Evolutionary conservation across 2,113 vertebrate genomes (phyloP).

Genomic region (Holacanthus passer): DNA sequence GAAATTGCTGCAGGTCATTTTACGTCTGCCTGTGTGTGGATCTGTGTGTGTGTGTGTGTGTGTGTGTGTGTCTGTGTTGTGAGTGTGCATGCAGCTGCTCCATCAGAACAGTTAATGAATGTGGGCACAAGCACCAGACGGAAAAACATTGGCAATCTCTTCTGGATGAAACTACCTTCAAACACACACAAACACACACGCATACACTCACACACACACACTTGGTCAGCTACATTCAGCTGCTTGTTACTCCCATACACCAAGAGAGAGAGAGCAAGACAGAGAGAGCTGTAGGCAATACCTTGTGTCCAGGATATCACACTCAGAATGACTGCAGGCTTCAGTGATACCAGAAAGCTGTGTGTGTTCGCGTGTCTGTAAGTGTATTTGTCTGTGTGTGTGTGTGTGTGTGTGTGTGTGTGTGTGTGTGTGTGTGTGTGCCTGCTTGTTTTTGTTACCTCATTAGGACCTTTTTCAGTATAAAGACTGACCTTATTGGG

Average conservation of each 20-base stretch:
- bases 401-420: constrained; percentile 7
- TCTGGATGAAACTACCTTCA: constrained; percentile 27
- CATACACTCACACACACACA: constrained; percentile 6
- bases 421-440: constrained; percentile 28
- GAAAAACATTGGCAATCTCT: constrained; percentile 60
- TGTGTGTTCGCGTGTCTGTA: constrained; percentile 22
- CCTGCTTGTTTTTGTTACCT: too few species aligned
- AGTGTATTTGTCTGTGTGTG: constrained; percentile 41
- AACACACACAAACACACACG: neutral
- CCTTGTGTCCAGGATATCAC: constrained; percentile 59
- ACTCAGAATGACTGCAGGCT: constrained; percentile 56
- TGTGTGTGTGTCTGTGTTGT: neutral
- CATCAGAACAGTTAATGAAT: constrained; percentile 57
- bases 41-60: neutral
- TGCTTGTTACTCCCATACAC: constrained; percentile 45
- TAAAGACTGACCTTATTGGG: too few species aligned
- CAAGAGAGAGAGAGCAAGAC: constrained; percentile 20
- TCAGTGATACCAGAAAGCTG: constrained; percentile 34
- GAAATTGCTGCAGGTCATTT: constrained; percentile 36
- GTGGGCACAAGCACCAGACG: constrained; percentile 35
- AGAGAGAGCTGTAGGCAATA: constrained; percentile 46
- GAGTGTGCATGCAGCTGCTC: neutral
- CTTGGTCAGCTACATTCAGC: constrained; percentile 20
- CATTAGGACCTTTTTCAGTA: too few species aligned
- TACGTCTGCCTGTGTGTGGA: neutral